A percentile compares a stretch with the other conserved stretches of the same genome.
Evolutionary conservation across 2,888 invertebrate genomes (phyloP).

Genomic region (Sialis fuliginosa): DNA sequence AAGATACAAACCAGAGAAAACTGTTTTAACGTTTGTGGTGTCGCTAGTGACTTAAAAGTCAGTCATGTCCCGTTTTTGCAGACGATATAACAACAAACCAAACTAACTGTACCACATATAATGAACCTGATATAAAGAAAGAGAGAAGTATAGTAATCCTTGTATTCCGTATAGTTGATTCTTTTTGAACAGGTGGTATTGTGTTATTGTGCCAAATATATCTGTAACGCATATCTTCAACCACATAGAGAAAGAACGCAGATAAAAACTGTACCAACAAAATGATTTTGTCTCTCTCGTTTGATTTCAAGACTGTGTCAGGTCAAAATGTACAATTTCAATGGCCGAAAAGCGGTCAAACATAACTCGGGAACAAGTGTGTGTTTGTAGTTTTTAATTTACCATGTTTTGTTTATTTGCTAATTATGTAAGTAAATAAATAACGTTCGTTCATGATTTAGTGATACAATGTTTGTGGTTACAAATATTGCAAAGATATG

Average conservation of each 20-base stretch:
- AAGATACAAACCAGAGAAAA: not conserved
- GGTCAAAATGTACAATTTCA: constrained; percentile 23
- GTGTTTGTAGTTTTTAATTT: not conserved
- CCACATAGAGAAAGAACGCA: too few species aligned
- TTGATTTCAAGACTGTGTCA: constrained; percentile 11
- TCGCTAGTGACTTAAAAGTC: not conserved
- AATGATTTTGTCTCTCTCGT: too few species aligned
- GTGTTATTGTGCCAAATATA: too few species aligned
- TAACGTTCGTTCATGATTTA: not conserved
- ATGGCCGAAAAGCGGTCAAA: constrained; percentile 30
- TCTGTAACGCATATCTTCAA: too few species aligned
- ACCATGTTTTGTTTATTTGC: not conserved
- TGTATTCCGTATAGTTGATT: too few species aligned
- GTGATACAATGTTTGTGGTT: not conserved
- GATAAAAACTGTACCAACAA: too few species aligned
- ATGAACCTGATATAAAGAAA: not conserved
- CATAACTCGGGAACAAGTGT: constrained; percentile 9
- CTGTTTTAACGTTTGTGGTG: not conserved
- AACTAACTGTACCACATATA: not conserved
- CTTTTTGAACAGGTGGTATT: too few species aligned
- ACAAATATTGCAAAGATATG: not conserved
- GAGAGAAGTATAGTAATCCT: not conserved
- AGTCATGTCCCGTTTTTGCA: not conserved
- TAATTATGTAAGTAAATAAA: constrained; percentile 1
- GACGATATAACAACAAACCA: not conserved